Conservation (phyloP, 2,888 invertebrate species). For the Lasioglossum calceatum region DNA sequence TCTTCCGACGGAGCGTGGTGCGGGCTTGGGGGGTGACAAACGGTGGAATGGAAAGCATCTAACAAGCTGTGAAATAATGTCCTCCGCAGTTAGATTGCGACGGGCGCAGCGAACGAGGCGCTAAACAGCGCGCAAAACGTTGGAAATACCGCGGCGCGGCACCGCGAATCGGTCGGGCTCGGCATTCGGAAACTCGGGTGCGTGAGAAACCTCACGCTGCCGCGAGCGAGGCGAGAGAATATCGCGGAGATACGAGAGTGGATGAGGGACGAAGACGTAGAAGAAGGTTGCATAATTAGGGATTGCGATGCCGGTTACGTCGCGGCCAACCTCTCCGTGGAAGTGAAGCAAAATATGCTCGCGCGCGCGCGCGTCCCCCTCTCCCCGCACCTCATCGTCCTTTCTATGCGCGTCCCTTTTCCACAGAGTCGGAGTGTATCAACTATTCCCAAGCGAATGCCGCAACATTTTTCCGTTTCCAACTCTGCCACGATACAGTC, state of each 20-base stretch:
- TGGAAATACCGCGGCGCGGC: conserved; percentile 57
- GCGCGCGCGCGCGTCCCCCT: neutral
- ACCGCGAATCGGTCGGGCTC: conserved; percentile 41
- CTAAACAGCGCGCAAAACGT: conserved; percentile 54
- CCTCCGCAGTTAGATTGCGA: conserved; percentile 34
- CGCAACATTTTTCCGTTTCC: conserved; percentile 40
- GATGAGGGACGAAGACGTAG: conserved; percentile 59
- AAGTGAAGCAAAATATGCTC: conserved; percentile 61
- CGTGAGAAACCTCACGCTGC: conserved; percentile 79
- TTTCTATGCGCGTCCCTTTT: conserved; percentile 52
- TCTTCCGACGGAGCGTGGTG: conserved; percentile 7
- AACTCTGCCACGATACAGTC: conserved; percentile 23
- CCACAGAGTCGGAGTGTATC: conserved; percentile 12
- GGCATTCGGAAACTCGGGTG: conserved; percentile 73
- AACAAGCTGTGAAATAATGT: conserved; percentile 26
- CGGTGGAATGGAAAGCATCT: conserved; percentile 34
- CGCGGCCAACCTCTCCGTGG: conserved; percentile 61
- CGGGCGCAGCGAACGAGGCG: conserved; percentile 15
- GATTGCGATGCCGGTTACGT: conserved; percentile 77
- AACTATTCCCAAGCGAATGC: conserved; percentile 57
- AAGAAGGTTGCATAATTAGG: conserved; percentile 80
- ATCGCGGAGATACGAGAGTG: conserved; percentile 35
- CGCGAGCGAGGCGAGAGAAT: conserved; percentile 54
- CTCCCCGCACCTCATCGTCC: conserved; percentile 43
- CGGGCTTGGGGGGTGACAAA: conserved; percentile 9